Base-by-base conservation (phyloP, 1,140 invertebrate genomes). In the Drosophila neocordata region DNA sequence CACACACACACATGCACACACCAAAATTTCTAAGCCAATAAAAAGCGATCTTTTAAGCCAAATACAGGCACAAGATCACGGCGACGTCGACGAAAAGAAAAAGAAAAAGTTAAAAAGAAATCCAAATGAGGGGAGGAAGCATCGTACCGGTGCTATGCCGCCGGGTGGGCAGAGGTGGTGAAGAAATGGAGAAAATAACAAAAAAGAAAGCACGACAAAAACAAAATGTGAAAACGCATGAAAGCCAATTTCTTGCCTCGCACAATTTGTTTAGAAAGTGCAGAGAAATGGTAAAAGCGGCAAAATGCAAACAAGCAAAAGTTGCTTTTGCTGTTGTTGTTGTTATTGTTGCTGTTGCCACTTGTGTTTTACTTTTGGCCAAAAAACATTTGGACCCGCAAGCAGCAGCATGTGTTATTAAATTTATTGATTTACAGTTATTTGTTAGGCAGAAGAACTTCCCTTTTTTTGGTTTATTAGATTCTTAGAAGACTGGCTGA, bases 201-300 rank as follows among this genome's bases (percentile, higher is more conserved):
- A 87, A 87, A 87, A 87, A 82, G 83, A 87, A 87, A 87, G 83
- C 83, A 87, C 79, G 83, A 88, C 83, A 87, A 88, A 88, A 88
- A 88, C 83, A 88, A 88, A 88, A 88, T 88, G 83, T 88, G 84
- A 89, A 87, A 87, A 87, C 83, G 79, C 83, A 88, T 88, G 83
- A 87, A 88, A 87, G 83, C 83, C 83, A 84, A 79, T 84, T 82
- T 82, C 72, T 79, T 72, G 62, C 58, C 60, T 64, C 73, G 79
- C 77, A 85, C 85, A 88, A 85, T 89, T 89, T 89, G 85, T 89
- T 87, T 89, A 89, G 85, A 89, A 89, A 89, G 85, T 89, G 85
- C 85, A 82, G 87, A 89, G 85, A 89, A 89, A 85, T 77, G 87
- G 85, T 89, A 89, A 89, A 89, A 89, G 85, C 85, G 85, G 87